phyloP scores from a whole-genome alignment of 2,888 invertebrate genomes.

The Heliconius ismenius region DNA sequence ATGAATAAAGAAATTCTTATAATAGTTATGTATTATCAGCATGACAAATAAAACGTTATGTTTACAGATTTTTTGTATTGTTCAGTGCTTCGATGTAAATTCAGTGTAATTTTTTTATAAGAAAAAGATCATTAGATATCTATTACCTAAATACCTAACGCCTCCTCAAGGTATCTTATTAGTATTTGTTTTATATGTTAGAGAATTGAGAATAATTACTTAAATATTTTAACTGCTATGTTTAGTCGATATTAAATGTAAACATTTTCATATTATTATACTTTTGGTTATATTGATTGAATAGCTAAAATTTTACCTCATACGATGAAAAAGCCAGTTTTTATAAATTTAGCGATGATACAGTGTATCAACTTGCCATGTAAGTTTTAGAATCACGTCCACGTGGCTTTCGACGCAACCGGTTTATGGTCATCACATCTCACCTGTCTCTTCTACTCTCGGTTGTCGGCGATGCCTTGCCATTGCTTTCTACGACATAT shows the following conservation, averaged over 20 bases:
- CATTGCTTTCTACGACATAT: conserved; percentile 68
- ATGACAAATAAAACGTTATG: neutral
- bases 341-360: conserved; percentile 19
- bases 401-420: conserved; percentile 54
- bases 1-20: conserved; percentile 22
- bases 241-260: neutral
- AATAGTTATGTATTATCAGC: neutral
- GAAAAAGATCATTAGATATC: neutral
- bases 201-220: neutral
- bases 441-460: conserved; percentile 52
- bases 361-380: conserved; percentile 14
- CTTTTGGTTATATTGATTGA: neutral
- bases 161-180: neutral
- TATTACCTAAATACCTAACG: neutral
- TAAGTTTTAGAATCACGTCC: conserved; percentile 23
- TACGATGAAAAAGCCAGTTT: neutral
- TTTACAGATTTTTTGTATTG: too few relatives aligned
- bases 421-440: conserved; percentile 69
- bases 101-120: neutral
- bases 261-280: neutral
- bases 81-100: neutral
- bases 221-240: neutral
- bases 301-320: neutral
- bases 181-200: neutral
- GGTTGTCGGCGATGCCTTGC: conserved; percentile 50